Percentiles rank a stretch among this genome's conserved stretches.
phyloP scores from a whole-genome alignment of 2,888 invertebrate species.

The Abrostola triplasia region DNA sequence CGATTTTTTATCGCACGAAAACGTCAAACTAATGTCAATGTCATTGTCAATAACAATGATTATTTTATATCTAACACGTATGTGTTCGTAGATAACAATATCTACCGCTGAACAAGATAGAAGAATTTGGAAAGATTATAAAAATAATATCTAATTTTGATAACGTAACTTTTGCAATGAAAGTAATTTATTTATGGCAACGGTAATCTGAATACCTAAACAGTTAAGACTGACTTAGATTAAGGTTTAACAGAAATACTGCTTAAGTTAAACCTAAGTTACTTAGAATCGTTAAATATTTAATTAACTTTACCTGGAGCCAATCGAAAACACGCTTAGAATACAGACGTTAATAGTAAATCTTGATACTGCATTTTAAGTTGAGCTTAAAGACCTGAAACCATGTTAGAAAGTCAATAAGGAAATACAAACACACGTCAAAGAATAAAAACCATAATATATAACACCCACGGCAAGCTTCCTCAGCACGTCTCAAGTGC shows the following conservation, averaged over 20 bases:
- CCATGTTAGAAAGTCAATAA: too few relatives aligned
- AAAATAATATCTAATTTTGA: neutral
- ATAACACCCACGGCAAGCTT: constrained; percentile 1
- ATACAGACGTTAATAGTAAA: too few relatives aligned
- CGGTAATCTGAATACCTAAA: neutral
- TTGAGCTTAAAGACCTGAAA: too few relatives aligned
- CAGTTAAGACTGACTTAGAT: neutral
- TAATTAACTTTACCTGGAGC: too few relatives aligned
- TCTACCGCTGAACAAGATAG: too few relatives aligned
- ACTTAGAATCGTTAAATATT: too few relatives aligned
- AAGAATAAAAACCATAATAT: neutral
- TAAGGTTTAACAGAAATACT: neutral
- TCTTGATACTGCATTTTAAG: too few relatives aligned
- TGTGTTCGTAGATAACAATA: neutral
- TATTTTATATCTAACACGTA: neutral
- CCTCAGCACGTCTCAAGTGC: constrained; percentile 27
- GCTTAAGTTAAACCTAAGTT: neutral
- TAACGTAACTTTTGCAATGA: neutral
- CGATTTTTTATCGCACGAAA: neutral
- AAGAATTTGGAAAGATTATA: neutral
- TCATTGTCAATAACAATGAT: constrained; percentile 4
- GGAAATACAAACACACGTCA: too few relatives aligned
- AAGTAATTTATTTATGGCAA: neutral
- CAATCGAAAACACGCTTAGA: too few relatives aligned
- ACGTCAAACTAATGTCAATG: constrained; percentile 4